Conservation (phyloP, 2,888 invertebrate genomes). For the Balanococcus diminutus region DNA sequence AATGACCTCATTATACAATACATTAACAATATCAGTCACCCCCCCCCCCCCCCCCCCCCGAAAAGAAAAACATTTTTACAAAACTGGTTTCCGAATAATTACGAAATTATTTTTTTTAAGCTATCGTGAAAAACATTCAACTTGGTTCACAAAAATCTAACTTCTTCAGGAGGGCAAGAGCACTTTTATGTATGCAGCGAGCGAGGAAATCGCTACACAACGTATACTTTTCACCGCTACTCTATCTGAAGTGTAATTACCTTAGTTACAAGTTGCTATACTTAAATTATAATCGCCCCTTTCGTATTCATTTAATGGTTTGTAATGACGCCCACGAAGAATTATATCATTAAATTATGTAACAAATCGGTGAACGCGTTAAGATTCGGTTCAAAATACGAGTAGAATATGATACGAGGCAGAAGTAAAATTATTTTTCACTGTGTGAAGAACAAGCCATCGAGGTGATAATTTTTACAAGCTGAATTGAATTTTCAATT, state of each 20-base stretch:
- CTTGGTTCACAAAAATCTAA: background rate
- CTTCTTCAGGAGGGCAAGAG: background rate
- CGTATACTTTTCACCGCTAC: background rate
- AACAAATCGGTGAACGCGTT: background rate
- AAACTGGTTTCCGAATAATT: background rate
- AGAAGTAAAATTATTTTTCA: background rate
- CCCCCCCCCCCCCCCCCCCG: background rate
- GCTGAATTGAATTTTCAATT: too few relatives aligned
- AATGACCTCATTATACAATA: background rate
- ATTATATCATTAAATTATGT: slow-evolving; percentile 11
- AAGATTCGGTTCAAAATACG: background rate
- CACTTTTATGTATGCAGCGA: background rate
- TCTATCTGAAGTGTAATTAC: background rate
- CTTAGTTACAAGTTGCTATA: background rate
- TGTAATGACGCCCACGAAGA: slow-evolving; percentile 13
- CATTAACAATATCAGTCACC: background rate
- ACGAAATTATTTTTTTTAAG: background rate
- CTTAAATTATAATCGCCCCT: background rate
- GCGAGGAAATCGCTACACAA: background rate
- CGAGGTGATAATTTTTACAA: background rate
- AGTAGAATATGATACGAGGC: background rate
- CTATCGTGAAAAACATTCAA: background rate
- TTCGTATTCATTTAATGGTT: background rate
- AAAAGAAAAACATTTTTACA: background rate
- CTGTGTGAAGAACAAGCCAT: background rate